Conservation (phyloP, 2,113 vertebrate species). For the Glaucidium brasilianum region DNA sequence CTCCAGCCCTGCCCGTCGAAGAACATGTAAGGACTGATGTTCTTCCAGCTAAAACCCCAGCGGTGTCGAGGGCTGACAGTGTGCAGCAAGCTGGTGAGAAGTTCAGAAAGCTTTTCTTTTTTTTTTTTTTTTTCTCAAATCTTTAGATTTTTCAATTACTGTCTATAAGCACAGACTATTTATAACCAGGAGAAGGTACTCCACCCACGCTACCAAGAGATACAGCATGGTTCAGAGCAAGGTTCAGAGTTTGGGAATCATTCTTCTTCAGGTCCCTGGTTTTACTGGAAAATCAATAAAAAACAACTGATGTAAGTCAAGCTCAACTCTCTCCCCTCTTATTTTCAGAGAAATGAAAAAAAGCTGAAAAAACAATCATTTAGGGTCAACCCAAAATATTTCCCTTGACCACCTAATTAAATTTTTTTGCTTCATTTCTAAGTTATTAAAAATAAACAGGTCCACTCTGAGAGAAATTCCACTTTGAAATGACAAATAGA, state of each 20-base stretch:
- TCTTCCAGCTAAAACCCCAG: background rate
- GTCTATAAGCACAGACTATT: background rate
- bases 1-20: background rate
- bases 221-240: background rate
- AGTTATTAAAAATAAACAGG: conserved; percentile 3
- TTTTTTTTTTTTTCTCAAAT: background rate
- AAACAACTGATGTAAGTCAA: background rate
- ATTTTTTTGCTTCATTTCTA: background rate
- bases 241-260: background rate
- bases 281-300: conserved; percentile 11
- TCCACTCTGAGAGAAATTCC: background rate
- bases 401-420: background rate
- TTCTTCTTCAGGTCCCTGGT: background rate
- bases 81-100: background rate
- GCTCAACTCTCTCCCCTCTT: background rate
- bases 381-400: background rate
- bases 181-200: background rate
- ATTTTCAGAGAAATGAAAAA: background rate
- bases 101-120: background rate
- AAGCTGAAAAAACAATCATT: background rate
- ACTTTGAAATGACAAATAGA: background rate
- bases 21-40: background rate
- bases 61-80: background rate
- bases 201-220: background rate
- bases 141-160: background rate